Evolutionary conservation across 2,113 vertebrate genomes (phyloP).

Genomic region (Salvelinus fontinalis): DNA sequence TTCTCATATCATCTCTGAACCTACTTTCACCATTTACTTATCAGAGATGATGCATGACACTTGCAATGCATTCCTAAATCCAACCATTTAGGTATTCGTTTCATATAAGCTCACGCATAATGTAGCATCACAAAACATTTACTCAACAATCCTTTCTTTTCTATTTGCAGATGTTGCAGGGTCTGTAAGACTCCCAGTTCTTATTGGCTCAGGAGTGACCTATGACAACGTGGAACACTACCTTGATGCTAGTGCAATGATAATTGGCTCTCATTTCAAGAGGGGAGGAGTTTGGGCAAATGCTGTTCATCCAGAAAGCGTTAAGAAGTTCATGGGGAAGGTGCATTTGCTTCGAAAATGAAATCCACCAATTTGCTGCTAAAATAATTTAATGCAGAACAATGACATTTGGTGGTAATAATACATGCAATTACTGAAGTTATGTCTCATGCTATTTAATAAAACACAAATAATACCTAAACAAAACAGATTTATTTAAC

Average conservation of each 20-base stretch:
- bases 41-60: not conserved
- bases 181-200: slow-evolving; percentile 71
- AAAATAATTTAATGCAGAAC: not conserved
- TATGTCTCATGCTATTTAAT: not conserved
- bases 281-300: slow-evolving; percentile 80
- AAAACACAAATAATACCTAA: not conserved
- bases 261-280: slow-evolving; percentile 87
- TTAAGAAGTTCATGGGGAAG: slow-evolving; percentile 80
- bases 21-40: not conserved
- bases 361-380: slow-evolving; percentile 24
- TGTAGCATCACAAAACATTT: not conserved
- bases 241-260: slow-evolving; percentile 71
- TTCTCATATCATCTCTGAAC: not conserved
- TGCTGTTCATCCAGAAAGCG: slow-evolving; percentile 68
- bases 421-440: not conserved
- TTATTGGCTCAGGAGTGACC: slow-evolving; percentile 86
- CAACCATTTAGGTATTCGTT: not conserved
- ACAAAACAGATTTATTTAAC: slow-evolving; percentile 56
- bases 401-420: not conserved
- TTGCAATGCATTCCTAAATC: not conserved
- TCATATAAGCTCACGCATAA: not conserved
- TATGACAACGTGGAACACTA: slow-evolving; percentile 75
- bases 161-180: slow-evolving; percentile 70
- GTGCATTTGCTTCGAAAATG: slow-evolving; percentile 67
- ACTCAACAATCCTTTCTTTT: slow-evolving; percentile 18